Base-by-base conservation (phyloP, 2,888 invertebrate genomes). In the Eupithecia subumbrata region DNA sequence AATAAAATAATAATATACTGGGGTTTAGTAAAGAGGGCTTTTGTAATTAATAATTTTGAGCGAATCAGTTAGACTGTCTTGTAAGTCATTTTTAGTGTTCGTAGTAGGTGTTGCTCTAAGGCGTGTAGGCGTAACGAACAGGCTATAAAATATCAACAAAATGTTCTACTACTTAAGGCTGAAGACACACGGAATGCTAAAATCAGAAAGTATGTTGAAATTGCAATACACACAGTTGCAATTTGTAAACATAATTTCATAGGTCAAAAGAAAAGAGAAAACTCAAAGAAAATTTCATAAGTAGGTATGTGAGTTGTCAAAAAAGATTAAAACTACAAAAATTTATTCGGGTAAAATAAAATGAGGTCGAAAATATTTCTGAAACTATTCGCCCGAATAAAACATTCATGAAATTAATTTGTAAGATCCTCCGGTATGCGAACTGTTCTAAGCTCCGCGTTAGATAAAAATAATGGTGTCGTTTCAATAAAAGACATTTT, bases 391-490 rank as follows among this genome's bases (percentile, higher is more conserved):
- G 25, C 5, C n/a, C 22, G 22, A 22, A 40, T 68, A 22, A 68
- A 72, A 68, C 22, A 25, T 56, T 56, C 67, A 69, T 30, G 25
- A 45, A 69, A 63, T 63, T 40, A 52, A n/a, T 52, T 63, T 63
- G 25, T 60, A 43, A 60, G 43, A 63, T 76, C n/a, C 8, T 66
- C 56, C 72, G 72, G 30, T 52, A 75, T 67, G 73, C 43, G 14
- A 71, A 60, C 73, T 60, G 30, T 70, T 69, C 60, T 12, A 72
- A 79, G 60, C 71, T 45, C 70, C 64, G 63, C 70, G 63, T 22
- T 71, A 84, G 87, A 89, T 89, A 84, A 85, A 85, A 89, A 89
- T 86, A 90, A 87, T 90, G 86, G 89, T 87, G 86, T 83, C 85
- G 83, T 84, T 40, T 12, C n/a, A 84, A 83, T 83, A 79, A 84